phyloP scores from a whole-genome alignment of 2,888 invertebrate genomes.

The Halictus quadricinctus region DNA sequence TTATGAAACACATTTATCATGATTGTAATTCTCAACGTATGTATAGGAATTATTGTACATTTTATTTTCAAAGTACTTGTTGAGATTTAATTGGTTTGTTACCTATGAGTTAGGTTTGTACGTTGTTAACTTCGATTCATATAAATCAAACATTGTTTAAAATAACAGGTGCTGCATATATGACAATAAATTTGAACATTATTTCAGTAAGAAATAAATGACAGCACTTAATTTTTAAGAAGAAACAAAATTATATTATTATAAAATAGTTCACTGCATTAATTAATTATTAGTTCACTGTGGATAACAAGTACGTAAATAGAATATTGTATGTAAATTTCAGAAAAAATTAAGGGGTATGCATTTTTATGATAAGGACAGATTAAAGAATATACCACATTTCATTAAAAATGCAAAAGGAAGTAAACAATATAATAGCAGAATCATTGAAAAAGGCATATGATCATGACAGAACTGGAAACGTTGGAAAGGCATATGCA shows the following conservation, averaged over 20 bases:
- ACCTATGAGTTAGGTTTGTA: not conserved
- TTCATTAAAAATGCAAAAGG: conserved; percentile 64
- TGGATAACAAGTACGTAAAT: not conserved
- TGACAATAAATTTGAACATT: not conserved
- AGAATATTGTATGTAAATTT: not conserved
- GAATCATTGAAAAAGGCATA: conserved; percentile 72
- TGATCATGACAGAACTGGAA: conserved; percentile 70
- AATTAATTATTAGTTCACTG: not conserved
- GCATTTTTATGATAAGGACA: conserved; percentile 33
- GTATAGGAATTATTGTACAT: not conserved
- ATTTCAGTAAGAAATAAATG: not conserved
- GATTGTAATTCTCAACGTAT: not conserved
- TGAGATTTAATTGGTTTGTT: not conserved
- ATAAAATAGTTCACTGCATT: not conserved
- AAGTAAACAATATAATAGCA: conserved; percentile 68
- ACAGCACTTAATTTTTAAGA: not conserved
- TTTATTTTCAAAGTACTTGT: not conserved
- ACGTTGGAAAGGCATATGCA: conserved; percentile 75
- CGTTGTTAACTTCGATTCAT: too few relatives aligned
- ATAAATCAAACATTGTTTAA: not conserved
- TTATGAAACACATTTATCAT: not conserved
- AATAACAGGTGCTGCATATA: not conserved
- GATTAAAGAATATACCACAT: conserved; percentile 15
- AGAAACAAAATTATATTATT: not conserved
- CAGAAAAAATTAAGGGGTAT: conserved; percentile 15